Conservation (phyloP, 2,113 vertebrate genomes). For the Labrus mixtus region DNA sequence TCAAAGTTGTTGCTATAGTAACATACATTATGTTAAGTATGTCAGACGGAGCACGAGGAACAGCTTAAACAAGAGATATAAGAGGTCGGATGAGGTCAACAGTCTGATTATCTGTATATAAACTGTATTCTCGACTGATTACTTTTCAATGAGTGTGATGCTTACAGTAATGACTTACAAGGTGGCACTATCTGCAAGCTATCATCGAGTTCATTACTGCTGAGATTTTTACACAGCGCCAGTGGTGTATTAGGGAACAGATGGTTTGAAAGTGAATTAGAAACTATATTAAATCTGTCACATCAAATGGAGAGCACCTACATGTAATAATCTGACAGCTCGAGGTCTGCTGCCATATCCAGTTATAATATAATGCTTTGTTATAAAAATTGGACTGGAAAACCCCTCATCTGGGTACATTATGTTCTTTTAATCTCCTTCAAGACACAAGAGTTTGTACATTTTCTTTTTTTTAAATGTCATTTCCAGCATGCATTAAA, state of each 20-base stretch:
- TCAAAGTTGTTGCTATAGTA: constrained; percentile 32
- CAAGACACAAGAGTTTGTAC: background rate
- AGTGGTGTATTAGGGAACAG: constrained; percentile 1
- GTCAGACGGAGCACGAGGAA: background rate
- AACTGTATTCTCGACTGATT: background rate
- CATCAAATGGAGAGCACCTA: constrained; percentile 8
- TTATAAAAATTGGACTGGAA: background rate
- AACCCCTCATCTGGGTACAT: background rate
- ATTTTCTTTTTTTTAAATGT: background rate
- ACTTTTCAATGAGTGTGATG: background rate
- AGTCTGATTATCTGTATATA: background rate
- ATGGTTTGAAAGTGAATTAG: constrained; percentile 16
- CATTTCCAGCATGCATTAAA: background rate
- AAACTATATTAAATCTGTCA: constrained; percentile 18
- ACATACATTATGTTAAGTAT: background rate
- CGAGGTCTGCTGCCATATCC: constrained; percentile 1
- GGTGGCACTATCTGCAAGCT: background rate
- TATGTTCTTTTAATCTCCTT: background rate
- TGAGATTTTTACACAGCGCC: background rate
- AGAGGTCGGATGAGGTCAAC: background rate
- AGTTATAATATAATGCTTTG: background rate
- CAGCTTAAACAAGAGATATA: background rate
- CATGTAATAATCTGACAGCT: background rate
- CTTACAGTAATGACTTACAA: background rate
- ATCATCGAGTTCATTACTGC: constrained; percentile 11